Conservation (phyloP, 2,113 vertebrate genomes). For the Cebus imitator region DNA sequence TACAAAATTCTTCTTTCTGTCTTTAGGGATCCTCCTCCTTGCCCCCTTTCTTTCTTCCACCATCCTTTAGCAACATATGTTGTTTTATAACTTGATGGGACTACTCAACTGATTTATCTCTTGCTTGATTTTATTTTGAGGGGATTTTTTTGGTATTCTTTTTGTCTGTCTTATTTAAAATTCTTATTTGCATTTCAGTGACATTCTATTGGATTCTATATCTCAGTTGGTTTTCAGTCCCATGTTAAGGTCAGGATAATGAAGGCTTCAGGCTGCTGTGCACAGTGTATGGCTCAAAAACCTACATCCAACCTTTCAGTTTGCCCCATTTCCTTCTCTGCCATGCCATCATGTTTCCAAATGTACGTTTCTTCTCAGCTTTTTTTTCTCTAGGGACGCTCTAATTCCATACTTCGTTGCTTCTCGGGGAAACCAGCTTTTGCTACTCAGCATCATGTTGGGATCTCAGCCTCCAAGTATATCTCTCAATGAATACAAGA, state of each 20-base stretch:
- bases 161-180: background rate
- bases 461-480: background rate
- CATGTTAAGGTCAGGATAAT: background rate
- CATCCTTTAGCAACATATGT: background rate
- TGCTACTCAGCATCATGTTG: background rate
- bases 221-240: background rate
- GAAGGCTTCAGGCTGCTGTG: background rate
- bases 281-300: background rate
- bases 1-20: background rate
- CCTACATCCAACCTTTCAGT: background rate
- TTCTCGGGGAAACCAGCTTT: background rate
- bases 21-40: background rate
- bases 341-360: accelerated
- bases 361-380: background rate
- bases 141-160: background rate
- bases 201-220: background rate
- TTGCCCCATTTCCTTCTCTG: background rate
- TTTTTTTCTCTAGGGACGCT: background rate
- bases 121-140: background rate
- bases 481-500: background rate
- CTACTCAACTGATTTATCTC: background rate
- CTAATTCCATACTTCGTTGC: background rate
- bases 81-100: background rate
- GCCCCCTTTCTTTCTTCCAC: accelerated
- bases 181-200: background rate